Percentiles rank a stretch among this genome's conserved stretches.
Evolutionary conservation across 2,888 invertebrate species (phyloP).

Genomic region (Lingula anatina): DNA sequence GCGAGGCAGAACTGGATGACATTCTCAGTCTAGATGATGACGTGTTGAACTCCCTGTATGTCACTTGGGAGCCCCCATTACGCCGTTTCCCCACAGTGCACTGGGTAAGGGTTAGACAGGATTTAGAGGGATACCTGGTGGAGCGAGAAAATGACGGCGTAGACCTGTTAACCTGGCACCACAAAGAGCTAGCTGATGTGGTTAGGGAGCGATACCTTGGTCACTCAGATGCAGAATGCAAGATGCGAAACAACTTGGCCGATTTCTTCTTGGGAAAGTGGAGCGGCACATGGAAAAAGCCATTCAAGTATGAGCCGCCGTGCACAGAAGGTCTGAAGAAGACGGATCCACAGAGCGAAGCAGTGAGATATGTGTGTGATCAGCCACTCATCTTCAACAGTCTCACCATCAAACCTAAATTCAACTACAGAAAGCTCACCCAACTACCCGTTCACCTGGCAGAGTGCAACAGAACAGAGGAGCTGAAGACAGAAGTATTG

Average conservation of each 20-base stretch:
- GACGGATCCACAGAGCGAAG: conserved; percentile 17
- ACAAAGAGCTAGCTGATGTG: not conserved
- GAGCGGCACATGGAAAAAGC: conserved; percentile 33
- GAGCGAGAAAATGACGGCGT: not conserved
- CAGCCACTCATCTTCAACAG: conserved; percentile 33
- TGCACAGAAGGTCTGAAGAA: conserved; percentile 19
- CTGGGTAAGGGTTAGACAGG: not conserved
- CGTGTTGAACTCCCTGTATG: conserved; percentile 27
- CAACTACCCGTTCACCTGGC: conserved; percentile 38
- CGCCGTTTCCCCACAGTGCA: not conserved
- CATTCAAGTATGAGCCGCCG: conserved; percentile 25
- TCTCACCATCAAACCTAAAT: conserved; percentile 9
- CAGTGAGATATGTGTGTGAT: conserved; percentile 32
- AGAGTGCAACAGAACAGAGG: conserved; percentile 61
- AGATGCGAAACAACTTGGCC: conserved; percentile 30
- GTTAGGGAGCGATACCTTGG: not conserved
- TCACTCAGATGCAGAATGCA: not conserved
- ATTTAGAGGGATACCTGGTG: not conserved
- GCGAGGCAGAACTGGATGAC: conserved; percentile 38
- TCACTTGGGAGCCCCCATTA: not conserved
- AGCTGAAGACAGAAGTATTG: conserved; percentile 83
- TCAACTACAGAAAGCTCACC: conserved; percentile 38
- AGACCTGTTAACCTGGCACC: not conserved
- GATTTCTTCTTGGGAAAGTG: conserved; percentile 43
- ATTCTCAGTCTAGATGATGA: conserved; percentile 37